Evolutionary conservation across 1,140 invertebrate genomes (phyloP).

Genomic region (Trichonephila clavata): DNA sequence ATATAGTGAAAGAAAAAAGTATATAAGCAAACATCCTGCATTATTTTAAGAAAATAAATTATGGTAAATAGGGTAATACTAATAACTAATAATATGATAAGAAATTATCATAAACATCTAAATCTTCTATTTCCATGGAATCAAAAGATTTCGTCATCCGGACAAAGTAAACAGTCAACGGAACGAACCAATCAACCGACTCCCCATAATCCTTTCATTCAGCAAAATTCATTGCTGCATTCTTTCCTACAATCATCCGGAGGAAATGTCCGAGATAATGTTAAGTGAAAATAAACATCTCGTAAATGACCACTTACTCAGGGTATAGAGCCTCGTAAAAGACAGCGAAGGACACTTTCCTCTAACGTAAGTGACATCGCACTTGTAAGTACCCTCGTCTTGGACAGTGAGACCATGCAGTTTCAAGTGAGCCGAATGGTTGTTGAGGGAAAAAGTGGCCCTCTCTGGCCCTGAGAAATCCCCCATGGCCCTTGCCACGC

Average conservation of each 20-base stretch:
- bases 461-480: constrained; percentile 75
- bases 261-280: neutral
- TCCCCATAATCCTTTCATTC: too few relatives aligned
- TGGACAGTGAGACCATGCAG: constrained; percentile 84
- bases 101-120: too few relatives aligned
- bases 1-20: too few relatives aligned
- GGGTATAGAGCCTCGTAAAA: constrained; percentile 77
- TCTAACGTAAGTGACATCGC: constrained; percentile 91
- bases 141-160: too few relatives aligned
- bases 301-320: constrained; percentile 75
- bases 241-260: neutral
- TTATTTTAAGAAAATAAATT: too few relatives aligned
- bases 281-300: constrained; percentile 39
- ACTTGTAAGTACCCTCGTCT: constrained; percentile 91
- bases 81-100: too few relatives aligned
- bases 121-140: too few relatives aligned
- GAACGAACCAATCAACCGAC: too few relatives aligned
- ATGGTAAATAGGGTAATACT: too few relatives aligned
- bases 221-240: neutral
- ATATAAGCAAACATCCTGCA: too few relatives aligned
- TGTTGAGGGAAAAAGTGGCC: constrained; percentile 74
- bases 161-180: too few relatives aligned
- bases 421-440: constrained; percentile 76
- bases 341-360: constrained; percentile 80
- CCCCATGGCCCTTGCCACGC: constrained; percentile 76